Evolutionary conservation across 2,888 invertebrate species (phyloP).

Genomic region (Pheosia gnoma): DNA sequence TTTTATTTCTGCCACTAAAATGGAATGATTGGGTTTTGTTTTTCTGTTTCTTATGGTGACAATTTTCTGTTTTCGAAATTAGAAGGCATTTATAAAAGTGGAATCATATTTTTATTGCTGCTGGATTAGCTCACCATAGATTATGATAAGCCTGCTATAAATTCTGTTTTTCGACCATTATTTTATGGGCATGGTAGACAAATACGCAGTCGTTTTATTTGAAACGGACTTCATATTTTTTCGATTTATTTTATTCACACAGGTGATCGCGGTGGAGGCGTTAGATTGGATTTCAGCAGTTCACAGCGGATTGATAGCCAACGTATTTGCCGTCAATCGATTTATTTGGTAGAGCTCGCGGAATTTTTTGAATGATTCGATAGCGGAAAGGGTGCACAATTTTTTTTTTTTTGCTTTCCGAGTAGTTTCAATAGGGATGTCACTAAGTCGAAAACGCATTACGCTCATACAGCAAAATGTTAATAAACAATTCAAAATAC

Average conservation of each 20-base stretch:
- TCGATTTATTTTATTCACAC: constrained; percentile 34
- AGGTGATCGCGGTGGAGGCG: constrained; percentile 30
- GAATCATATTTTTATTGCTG: no score
- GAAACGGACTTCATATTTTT: constrained; percentile 20
- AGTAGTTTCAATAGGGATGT: not conserved
- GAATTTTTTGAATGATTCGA: constrained; percentile 58
- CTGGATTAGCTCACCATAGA: no score
- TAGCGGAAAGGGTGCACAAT: constrained; percentile 29
- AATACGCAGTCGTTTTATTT: constrained; percentile 5
- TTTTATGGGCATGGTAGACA: not conserved
- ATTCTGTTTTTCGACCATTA: not conserved
- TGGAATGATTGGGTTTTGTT: not conserved
- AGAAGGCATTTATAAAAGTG: no score
- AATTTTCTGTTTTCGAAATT: no score
- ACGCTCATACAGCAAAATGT: not conserved
- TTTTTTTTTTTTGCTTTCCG: constrained; percentile 27
- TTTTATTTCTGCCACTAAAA: not conserved
- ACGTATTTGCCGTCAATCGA: constrained; percentile 35
- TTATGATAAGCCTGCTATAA: no score
- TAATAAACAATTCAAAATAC: no score
- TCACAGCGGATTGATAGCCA: constrained; percentile 50
- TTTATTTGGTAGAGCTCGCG: constrained; percentile 46
- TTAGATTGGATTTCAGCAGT: constrained; percentile 58
- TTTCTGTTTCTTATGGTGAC: no score
- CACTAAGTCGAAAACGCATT: no score